Conservation (phyloP, 2,113 vertebrate species). For the Etheostoma cragini region DNA sequence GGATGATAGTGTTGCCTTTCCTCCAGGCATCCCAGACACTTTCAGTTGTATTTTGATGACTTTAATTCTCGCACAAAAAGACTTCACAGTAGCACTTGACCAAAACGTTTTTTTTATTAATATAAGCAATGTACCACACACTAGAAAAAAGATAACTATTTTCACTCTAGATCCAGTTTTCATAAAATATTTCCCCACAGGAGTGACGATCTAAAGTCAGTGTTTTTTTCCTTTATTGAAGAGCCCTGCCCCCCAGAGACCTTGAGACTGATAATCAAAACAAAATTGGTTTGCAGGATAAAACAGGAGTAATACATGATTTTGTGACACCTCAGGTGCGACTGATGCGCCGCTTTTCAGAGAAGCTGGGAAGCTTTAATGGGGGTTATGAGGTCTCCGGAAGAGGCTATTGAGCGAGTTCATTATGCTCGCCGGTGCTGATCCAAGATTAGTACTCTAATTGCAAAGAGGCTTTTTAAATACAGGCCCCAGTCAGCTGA, state of each 20-base stretch:
- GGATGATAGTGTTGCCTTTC: background rate
- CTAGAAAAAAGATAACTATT: conserved; percentile 76
- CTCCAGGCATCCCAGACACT: background rate
- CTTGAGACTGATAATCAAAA: conserved; percentile 30
- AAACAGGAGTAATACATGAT: conserved; percentile 7
- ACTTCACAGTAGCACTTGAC: conserved; percentile 67
- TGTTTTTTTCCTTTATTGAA: too few species aligned
- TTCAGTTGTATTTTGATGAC: background rate
- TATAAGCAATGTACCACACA: conserved; percentile 76
- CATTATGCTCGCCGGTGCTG: conserved; percentile 32
- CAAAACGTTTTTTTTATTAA: conserved; percentile 79
- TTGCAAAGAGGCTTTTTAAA: conserved; percentile 59
- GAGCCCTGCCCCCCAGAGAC: background rate
- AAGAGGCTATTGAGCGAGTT: conserved; percentile 25
- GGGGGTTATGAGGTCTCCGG: conserved; percentile 27
- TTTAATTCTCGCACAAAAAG: conserved; percentile 47
- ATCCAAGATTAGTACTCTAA: conserved; percentile 62
- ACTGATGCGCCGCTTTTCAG: background rate
- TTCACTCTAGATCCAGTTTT: conserved; percentile 65
- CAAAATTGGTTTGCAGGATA: conserved; percentile 1
- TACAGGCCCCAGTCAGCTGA: conserved; percentile 63
- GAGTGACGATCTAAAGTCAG: conserved; percentile 71
- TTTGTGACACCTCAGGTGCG: conserved; percentile 1
- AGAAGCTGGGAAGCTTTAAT: conserved; percentile 2
- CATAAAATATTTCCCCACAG: conserved; percentile 47